phyloP scores from a whole-genome alignment of 2,113 vertebrate genomes.

The Carassius auratus region DNA sequence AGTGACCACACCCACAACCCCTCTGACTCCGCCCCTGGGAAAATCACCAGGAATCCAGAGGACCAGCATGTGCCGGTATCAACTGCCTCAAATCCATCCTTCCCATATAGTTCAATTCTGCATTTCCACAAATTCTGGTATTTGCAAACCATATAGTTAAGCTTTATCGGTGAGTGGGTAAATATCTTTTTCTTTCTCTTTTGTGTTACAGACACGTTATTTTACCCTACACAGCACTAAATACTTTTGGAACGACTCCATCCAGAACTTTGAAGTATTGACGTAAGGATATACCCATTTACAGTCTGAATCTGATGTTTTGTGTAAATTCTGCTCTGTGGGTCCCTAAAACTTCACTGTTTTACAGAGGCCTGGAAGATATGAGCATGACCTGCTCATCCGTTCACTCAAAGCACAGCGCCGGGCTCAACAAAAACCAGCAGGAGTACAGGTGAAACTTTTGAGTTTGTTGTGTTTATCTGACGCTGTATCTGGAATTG shows the following conservation, averaged over 20 bases:
- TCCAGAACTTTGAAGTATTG: constrained; percentile 88
- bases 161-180: too few species aligned
- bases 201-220: constrained; percentile 83
- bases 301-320: constrained; percentile 11
- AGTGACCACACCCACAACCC: constrained; percentile 76
- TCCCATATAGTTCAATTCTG: too few species aligned
- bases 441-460: constrained; percentile 87
- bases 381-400: constrained; percentile 83
- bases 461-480: not conserved
- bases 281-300: constrained; percentile 75
- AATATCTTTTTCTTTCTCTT: not conserved
- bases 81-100: not conserved
- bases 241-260: constrained; percentile 90
- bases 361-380: constrained; percentile 87
- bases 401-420: constrained; percentile 87
- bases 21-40: constrained; percentile 71
- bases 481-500: too few species aligned
- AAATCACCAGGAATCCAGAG: constrained; percentile 75
- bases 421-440: constrained; percentile 85
- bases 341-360: not conserved
- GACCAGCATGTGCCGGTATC: constrained; percentile 67
- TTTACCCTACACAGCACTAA: constrained; percentile 95
- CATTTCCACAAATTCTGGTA: not conserved
- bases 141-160: not conserved
- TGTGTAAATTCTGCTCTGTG: not conserved